phyloP scores from a whole-genome alignment of 2,113 vertebrate species.

The human region DNA sequence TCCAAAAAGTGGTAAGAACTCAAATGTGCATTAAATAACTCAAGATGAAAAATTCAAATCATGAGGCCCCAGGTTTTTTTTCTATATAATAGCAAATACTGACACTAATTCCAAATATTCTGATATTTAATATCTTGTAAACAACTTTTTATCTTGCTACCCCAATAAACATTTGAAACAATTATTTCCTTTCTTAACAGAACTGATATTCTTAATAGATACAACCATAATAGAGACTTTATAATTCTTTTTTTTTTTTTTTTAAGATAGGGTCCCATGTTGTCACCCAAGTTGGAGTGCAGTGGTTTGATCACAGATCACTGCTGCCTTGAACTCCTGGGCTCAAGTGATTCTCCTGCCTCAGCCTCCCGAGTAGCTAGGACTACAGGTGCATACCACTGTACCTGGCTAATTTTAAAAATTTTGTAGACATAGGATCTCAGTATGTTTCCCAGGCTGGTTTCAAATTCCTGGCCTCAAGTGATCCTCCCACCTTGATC shows the following conservation, averaged over 20 bases:
- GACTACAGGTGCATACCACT: too few species aligned
- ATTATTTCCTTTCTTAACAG: constrained; percentile 35
- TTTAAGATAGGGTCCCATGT: too few species aligned
- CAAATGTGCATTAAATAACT: constrained; percentile 45
- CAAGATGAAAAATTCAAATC: constrained; percentile 44
- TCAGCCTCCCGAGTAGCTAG: too few species aligned
- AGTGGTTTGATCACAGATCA: too few species aligned
- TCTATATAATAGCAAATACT: constrained; percentile 7
- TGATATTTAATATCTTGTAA: constrained; percentile 22
- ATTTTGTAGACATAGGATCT: too few species aligned
- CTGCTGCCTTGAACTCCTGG: too few species aligned
- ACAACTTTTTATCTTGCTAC: constrained; percentile 7
- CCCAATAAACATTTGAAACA: constrained; percentile 6
- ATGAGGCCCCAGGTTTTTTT: not conserved
- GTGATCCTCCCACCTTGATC: too few species aligned
- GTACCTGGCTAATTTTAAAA: too few species aligned
- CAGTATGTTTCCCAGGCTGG: too few species aligned
- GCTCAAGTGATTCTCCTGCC: too few species aligned
- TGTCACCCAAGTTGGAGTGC: too few species aligned
- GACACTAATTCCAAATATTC: constrained; percentile 47
- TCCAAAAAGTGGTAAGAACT: not conserved
- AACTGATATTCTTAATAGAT: constrained; percentile 19
- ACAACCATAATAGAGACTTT: constrained; percentile 1
- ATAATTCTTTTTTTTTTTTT: not conserved
- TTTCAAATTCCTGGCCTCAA: too few species aligned